phyloP scores from a whole-genome alignment of 2,888 invertebrate genomes.

The Druceiella hillmani region DNA sequence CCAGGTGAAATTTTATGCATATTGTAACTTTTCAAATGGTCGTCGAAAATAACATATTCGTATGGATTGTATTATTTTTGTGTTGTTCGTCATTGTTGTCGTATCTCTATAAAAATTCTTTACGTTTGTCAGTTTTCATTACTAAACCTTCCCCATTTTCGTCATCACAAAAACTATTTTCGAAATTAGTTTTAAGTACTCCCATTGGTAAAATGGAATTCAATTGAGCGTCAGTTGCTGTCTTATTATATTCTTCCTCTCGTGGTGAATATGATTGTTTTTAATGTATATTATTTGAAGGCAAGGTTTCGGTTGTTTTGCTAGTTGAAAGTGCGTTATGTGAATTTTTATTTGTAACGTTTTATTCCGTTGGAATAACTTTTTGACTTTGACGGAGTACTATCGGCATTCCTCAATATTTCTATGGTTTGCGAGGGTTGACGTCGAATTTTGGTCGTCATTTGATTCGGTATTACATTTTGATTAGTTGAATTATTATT shows the following conservation, averaged over 20 bases:
- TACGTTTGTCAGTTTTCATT: slow-evolving; percentile 67
- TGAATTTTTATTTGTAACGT: slow-evolving; percentile 34
- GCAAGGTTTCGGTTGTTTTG: slow-evolving; percentile 41
- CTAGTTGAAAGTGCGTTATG: slow-evolving; percentile 33
- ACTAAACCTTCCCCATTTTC: slow-evolving; percentile 60
- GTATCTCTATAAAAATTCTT: slow-evolving; percentile 68
- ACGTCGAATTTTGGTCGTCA: slow-evolving; percentile 31
- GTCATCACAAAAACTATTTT: slow-evolving; percentile 63
- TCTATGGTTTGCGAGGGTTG: slow-evolving; percentile 44
- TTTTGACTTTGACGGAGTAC: slow-evolving; percentile 48
- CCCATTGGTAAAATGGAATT: slow-evolving; percentile 43
- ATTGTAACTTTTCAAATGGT: slow-evolving; percentile 57
- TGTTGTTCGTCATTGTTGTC: slow-evolving; percentile 61
- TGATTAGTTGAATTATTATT: too few species aligned
- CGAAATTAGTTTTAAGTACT: slow-evolving; percentile 52
- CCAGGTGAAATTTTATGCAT: slow-evolving; percentile 32
- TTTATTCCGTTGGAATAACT: slow-evolving; percentile 37
- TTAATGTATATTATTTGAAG: slow-evolving; percentile 43
- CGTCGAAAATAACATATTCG: slow-evolving; percentile 80
- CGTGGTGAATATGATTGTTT: slow-evolving; percentile 22
- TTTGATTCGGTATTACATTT: slow-evolving; percentile 41
- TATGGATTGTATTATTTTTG: slow-evolving; percentile 63
- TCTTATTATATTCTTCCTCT: slow-evolving; percentile 36
- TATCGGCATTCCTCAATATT: slow-evolving; percentile 39
- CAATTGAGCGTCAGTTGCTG: slow-evolving; percentile 40